These are phyloP conservation scores for Leucosticte australis DNA, from an alignment of 2,113 vertebrate genomes.

Conservation along the genomic window DNA sequence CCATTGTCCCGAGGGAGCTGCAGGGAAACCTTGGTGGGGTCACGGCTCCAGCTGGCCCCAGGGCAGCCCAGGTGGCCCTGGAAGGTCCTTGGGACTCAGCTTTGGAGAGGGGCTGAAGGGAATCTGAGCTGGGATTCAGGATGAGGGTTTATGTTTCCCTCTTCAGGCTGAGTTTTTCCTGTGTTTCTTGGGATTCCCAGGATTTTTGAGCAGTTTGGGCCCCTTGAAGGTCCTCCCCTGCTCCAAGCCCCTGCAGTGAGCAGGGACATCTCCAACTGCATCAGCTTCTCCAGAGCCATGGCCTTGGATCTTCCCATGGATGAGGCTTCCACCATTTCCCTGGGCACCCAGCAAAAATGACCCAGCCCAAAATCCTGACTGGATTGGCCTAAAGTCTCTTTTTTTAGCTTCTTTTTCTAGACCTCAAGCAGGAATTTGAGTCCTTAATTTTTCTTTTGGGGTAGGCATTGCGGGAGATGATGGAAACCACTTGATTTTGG, in stretches of 20 bases:
- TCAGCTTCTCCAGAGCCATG: not conserved
- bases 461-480: not conserved
- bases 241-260: no score
- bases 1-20: not conserved
- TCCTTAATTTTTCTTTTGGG: not conserved
- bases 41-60: not conserved
- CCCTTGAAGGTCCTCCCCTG: not conserved
- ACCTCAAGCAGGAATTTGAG: not conserved
- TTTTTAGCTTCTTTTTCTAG: not conserved
- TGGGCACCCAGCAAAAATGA: not conserved
- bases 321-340: not conserved
- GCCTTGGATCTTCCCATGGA: not conserved
- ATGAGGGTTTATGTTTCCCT: not conserved
- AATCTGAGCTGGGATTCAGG: not conserved
- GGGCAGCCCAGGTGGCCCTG: not conserved
- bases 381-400: not conserved
- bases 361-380: not conserved
- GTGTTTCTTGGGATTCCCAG: not conserved
- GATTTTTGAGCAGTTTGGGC: not conserved
- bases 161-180: not conserved
- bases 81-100: not conserved
- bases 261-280: not conserved
- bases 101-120: not conserved
- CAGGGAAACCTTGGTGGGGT: not conserved
- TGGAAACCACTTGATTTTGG: not conserved